Percentiles rank a stretch among this genome's conserved stretches.
Conservation (phyloP, 2,113 vertebrate genomes). For the Leuciscus idus region DNA sequence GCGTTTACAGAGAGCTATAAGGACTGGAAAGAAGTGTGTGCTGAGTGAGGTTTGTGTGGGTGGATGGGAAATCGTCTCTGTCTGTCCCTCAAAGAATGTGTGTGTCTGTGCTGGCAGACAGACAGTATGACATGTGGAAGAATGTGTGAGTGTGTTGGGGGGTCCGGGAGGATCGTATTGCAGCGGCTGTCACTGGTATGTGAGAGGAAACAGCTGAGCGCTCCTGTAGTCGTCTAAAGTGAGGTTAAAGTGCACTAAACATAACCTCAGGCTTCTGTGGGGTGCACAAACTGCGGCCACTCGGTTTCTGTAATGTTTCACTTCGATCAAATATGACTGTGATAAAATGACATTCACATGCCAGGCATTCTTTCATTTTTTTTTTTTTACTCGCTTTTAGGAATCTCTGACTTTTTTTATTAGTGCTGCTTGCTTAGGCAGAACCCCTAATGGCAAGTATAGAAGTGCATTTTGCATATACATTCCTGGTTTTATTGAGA, state of each 20-base stretch:
- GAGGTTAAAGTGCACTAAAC: constrained; percentile 15
- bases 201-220: constrained; percentile 48
- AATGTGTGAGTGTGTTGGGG: constrained; percentile 31
- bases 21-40: neutral
- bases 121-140: constrained; percentile 28
- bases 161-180: constrained; percentile 39
- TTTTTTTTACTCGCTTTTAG: neutral
- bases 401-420: neutral
- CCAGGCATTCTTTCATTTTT: neutral
- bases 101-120: constrained; percentile 12
- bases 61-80: neutral
- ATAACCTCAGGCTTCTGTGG: constrained; percentile 1
- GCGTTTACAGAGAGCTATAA: neutral
- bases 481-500: neutral
- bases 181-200: constrained; percentile 44
- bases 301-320: neutral
- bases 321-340: neutral
- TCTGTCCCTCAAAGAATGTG: constrained; percentile 19
- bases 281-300: neutral
- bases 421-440: neutral
- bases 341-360: neutral
- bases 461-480: neutral
- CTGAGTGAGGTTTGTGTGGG: constrained; percentile 3
- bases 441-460: neutral
- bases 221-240: constrained; percentile 7